Percentiles rank a stretch among this genome's conserved stretches.
These are phyloP conservation scores for Meteorus sp. DNA, from an alignment of 1,140 invertebrate species.

Conservation along the genomic window DNA sequence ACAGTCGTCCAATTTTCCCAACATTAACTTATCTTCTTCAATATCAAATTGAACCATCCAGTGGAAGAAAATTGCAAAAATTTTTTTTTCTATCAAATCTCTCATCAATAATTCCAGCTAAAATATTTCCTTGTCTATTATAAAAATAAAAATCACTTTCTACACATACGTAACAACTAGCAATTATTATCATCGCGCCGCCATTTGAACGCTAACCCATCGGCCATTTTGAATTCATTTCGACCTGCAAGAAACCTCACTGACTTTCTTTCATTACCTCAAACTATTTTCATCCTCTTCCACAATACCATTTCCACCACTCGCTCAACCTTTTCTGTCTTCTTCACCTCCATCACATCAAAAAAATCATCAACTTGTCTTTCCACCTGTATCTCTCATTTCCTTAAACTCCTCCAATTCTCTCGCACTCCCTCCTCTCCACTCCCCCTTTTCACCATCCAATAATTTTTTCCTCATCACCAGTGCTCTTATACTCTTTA, in stretches of 20 bases:
- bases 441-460: too few species aligned
- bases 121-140: too few species aligned
- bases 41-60: too few species aligned
- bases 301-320: neutral
- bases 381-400: too few species aligned
- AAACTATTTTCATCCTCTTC: neutral
- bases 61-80: too few species aligned
- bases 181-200: slow-evolving; percentile 28
- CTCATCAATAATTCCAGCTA: too few species aligned
- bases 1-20: too few species aligned
- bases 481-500: slow-evolving; percentile 5
- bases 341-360: slow-evolving; percentile 18
- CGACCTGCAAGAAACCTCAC: slow-evolving; percentile 33
- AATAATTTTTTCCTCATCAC: too few species aligned
- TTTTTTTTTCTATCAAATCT: too few species aligned
- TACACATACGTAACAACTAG: neutral
- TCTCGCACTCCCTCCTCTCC: slow-evolving; percentile 16
- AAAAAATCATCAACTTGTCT: too few species aligned
- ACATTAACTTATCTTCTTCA: too few species aligned
- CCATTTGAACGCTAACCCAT: slow-evolving; percentile 49
- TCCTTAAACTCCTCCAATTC: slow-evolving; percentile 5
- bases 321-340: neutral
- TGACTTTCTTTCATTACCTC: neutral
- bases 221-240: slow-evolving; percentile 59
- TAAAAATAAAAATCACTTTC: too few species aligned